Base-by-base conservation (phyloP, 2,888 invertebrate genomes). In the Cheilosia grossa region DNA sequence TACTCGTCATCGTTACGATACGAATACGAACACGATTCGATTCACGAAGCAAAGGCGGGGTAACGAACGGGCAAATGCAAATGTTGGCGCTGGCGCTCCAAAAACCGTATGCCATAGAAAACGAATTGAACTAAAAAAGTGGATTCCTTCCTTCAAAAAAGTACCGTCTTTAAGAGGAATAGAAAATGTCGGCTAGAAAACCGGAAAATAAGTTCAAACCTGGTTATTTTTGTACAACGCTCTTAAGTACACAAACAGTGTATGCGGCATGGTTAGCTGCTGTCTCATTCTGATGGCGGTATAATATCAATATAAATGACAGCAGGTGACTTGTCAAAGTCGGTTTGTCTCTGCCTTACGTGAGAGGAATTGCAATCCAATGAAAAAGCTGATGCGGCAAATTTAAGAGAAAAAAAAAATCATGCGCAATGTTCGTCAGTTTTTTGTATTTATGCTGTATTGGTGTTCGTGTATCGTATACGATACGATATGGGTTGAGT, bases 201-300 rank as follows among this genome's bases (percentile, higher is more conserved):
- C 7, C 4, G 17, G 17, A 67, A 54, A 37, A 37, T 37, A 13
- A 1, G 10, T 58, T 44, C 30, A 30, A 67, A 19, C 21, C n/a
- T 10, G 13, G 37, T 13, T 37, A 13, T 37, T 70, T 59, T n/a
- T 3, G 19, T 17, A 19, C 13, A n/a, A 33, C 10, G 47, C 70
- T 70, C 80, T 81, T 81, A 81, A 81, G 54, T 81, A 81, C 61
- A 81, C 80, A 81, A 81, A 81, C 44, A 30, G 42, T 17, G n/a
- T 37, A 9, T 44, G 10, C 15, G 17, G 15, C 13, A 17, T 10
- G 4, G 15, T 10, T 19, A 9, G 10, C 5, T 33, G 15, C 21
- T 27, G 27, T 80, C 79, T 73, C 79, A 21, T 51, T 66, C 51
- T 17, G 5, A n/a, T 9, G 5, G 2, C 10, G 42, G 40, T 15